Conservation (phyloP, 1,140 invertebrate genomes). For the Diabrotica virgifera region DNA sequence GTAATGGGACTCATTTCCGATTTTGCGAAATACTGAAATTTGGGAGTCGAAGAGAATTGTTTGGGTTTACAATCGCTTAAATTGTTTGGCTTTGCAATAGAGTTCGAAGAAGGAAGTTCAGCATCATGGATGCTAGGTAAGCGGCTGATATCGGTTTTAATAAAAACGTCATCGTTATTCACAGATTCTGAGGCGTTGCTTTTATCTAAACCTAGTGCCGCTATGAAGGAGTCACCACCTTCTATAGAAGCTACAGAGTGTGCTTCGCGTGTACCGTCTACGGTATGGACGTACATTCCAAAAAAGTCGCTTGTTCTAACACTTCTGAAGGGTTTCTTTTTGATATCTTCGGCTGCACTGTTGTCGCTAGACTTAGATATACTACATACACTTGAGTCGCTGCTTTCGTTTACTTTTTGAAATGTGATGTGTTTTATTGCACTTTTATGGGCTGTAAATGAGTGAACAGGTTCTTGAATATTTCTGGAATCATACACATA, state of each 20-base stretch:
- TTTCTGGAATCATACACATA: constrained; percentile 41
- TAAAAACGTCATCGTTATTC: constrained; percentile 11
- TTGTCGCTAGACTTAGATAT: background rate
- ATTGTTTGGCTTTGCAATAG: background rate
- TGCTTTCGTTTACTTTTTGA: constrained; percentile 23
- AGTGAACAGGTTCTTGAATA: constrained; percentile 33
- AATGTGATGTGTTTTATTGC: constrained; percentile 36
- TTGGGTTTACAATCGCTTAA: constrained; percentile 4
- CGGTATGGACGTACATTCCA: constrained; percentile 12
- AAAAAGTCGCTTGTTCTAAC: constrained; percentile 24
- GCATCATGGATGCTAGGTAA: background rate
- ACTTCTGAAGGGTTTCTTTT: background rate
- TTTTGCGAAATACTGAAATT: background rate
- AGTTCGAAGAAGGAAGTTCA: background rate
- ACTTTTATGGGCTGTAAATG: constrained; percentile 34
- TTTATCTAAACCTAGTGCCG: constrained; percentile 27
- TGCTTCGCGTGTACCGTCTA: background rate
- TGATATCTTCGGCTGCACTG: background rate
- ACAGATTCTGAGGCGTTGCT: constrained; percentile 26
- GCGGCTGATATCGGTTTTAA: background rate
- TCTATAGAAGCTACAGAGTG: constrained; percentile 3
- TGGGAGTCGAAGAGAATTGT: constrained; percentile 8
- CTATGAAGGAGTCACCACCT: constrained; percentile 32
- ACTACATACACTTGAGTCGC: constrained; percentile 9
- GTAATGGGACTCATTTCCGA: background rate